A percentile compares a stretch with the other conserved stretches of the same genome.
These are phyloP conservation scores for Odontothrips loti DNA, from an alignment of 2,888 invertebrate species.

Conservation along the genomic window DNA sequence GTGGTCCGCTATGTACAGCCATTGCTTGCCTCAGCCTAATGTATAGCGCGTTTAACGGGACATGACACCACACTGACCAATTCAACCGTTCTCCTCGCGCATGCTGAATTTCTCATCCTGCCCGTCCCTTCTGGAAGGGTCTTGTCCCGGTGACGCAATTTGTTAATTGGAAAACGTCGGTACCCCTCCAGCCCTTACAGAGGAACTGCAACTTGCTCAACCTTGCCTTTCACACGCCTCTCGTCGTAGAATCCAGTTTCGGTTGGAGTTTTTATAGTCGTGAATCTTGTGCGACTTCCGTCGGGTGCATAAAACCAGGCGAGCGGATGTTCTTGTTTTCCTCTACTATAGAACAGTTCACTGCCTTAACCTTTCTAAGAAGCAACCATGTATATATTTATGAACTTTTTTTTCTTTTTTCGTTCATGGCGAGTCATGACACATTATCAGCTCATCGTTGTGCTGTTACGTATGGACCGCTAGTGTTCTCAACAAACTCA, in stretches of 20 bases:
- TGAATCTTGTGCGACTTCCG: not conserved
- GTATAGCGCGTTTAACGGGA: not conserved
- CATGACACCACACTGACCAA: slow-evolving; percentile 7
- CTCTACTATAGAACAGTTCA: not conserved
- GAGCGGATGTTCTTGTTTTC: not conserved
- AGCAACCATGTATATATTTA: slow-evolving; percentile 8
- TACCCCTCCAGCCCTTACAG: not conserved
- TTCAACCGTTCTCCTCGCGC: slow-evolving; percentile 1
- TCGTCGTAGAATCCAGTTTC: slow-evolving; percentile 14
- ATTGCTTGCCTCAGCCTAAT: slow-evolving; percentile 15
- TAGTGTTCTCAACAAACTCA: slow-evolving; percentile 17
- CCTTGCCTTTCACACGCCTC: not conserved
- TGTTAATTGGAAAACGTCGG: not conserved
- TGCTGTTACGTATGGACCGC: slow-evolving; percentile 9
- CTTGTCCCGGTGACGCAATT: not conserved
- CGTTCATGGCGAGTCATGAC: not conserved
- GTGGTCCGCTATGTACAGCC: slow-evolving; percentile 19
- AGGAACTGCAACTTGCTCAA: not conserved
- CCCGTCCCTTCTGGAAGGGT: not conserved
- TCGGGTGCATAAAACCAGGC: not conserved
- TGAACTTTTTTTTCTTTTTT: not conserved
- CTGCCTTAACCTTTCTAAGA: not conserved
- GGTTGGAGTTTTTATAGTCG: not conserved
- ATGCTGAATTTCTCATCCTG: slow-evolving; percentile 4
- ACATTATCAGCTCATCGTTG: slow-evolving; percentile 16